Conservation (phyloP, 2,888 invertebrate species). For the Adineta ricciae region DNA sequence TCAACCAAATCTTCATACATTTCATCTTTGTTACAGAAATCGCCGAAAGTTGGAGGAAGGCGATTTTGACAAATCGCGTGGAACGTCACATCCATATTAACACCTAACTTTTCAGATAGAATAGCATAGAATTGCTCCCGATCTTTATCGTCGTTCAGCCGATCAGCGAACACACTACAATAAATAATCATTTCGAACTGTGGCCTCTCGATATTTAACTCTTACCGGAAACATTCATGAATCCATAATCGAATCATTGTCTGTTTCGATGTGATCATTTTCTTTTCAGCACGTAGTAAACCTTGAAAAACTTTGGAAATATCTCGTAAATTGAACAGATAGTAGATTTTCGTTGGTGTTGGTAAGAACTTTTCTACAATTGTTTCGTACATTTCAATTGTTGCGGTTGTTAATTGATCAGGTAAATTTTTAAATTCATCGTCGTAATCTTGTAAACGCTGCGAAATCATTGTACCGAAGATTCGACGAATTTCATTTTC, state of each 20-base stretch:
- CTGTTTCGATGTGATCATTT: slow-evolving; percentile 64
- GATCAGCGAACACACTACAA: slow-evolving; percentile 67
- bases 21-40: slow-evolving; percentile 67
- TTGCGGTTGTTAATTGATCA: slow-evolving; percentile 51
- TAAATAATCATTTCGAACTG: background rate
- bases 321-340: slow-evolving; percentile 55
- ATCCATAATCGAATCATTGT: slow-evolving; percentile 71
- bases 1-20: slow-evolving; percentile 71
- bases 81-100: slow-evolving; percentile 68
- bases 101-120: slow-evolving; percentile 65
- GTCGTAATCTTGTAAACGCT: slow-evolving; percentile 67
- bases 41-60: slow-evolving; percentile 60
- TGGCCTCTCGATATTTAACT: background rate
- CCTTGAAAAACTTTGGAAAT: slow-evolving; percentile 63
- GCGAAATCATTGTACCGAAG: slow-evolving; percentile 71
- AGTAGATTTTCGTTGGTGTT: slow-evolving; percentile 51
- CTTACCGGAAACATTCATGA: slow-evolving; percentile 63
- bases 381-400: slow-evolving; percentile 49
- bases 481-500: slow-evolving; percentile 56
- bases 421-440: slow-evolving; percentile 62
- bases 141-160: slow-evolving; percentile 69
- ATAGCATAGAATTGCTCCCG: slow-evolving; percentile 65
- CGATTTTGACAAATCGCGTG: slow-evolving; percentile 65
- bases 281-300: slow-evolving; percentile 64
- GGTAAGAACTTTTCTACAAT: slow-evolving; percentile 47